A percentile compares a stretch with the other conserved stretches of the same genome.
Conservation (phyloP, 2,113 vertebrate species). For the Marmota flaviventris region DNA sequence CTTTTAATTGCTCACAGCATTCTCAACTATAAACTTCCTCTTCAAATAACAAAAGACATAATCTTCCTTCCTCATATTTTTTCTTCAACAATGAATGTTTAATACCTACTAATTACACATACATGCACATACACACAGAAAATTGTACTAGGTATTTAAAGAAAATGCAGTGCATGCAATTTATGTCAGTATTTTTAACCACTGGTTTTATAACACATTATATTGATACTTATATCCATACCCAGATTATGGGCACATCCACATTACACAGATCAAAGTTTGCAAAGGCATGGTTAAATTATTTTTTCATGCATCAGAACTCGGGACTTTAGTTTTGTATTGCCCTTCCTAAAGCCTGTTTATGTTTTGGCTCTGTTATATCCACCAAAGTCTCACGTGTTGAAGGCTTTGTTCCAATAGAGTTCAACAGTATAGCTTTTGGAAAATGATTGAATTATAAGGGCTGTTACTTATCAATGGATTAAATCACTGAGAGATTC, state of each 20-base stretch:
- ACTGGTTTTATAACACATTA: background rate
- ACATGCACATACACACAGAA: background rate
- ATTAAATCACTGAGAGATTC: too few relatives aligned
- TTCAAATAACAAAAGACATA: background rate
- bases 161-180: background rate
- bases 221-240: background rate
- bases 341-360: background rate
- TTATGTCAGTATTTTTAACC: background rate
- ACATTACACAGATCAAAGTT: background rate
- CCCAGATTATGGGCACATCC: background rate
- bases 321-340: background rate
- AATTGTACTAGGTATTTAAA: background rate
- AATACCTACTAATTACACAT: background rate
- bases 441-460: too few relatives aligned
- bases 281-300: background rate
- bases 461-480: too few relatives aligned
- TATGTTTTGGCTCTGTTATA: background rate
- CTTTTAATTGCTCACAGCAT: background rate
- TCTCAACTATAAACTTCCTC: background rate
- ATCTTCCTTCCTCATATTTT: constrained; percentile 51
- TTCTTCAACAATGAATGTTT: background rate
- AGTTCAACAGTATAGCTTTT: too few relatives aligned
- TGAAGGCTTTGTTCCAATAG: too few relatives aligned
- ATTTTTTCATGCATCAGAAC: background rate
- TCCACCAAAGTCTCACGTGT: background rate